Percentiles rank a stretch among this genome's conserved stretches.
Conservation (phyloP, 37 sponge, comb jelly and placozoan species). For the Cladorhizidae sp. region DNA sequence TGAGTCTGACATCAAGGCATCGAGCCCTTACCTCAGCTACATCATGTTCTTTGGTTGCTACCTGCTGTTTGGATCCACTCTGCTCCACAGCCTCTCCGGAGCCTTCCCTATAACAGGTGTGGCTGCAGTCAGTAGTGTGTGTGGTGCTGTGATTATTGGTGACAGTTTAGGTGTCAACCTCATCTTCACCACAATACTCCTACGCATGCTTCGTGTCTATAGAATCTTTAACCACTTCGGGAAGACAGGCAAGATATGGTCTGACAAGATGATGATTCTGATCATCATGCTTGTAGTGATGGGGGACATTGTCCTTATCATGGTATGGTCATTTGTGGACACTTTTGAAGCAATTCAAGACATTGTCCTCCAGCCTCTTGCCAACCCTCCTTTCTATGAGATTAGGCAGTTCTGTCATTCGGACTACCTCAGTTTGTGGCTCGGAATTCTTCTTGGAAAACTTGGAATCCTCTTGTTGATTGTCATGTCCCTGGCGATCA, state of each 20-base stretch:
- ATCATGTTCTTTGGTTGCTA: slow-evolving; percentile 35
- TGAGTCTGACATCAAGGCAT: slow-evolving; percentile 5
- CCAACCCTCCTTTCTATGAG: background rate
- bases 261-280: slow-evolving; percentile 15
- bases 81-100: background rate
- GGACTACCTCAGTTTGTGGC: slow-evolving; percentile 9
- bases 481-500: slow-evolving; percentile 23
- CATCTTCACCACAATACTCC: slow-evolving; percentile 26
- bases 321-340: slow-evolving; percentile 18
- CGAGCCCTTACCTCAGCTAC: slow-evolving; percentile 5
- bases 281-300: slow-evolving; percentile 7
- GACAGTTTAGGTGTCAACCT: slow-evolving; percentile 17
- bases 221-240: slow-evolving; percentile 42
- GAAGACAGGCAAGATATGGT: slow-evolving; percentile 33
- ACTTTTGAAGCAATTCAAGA: background rate
- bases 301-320: slow-evolving; percentile 1
- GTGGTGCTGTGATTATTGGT: slow-evolving; percentile 1
- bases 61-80: slow-evolving; percentile 18
- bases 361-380: background rate
- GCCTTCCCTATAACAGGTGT: background rate
- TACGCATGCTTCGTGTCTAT: slow-evolving; percentile 33
- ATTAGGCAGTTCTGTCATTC: slow-evolving; percentile 19
- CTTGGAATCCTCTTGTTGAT: slow-evolving; percentile 10
- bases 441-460: background rate
- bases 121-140: background rate